Conservation (phyloP, 2,113 vertebrate genomes). For the Zapornia atra region DNA sequence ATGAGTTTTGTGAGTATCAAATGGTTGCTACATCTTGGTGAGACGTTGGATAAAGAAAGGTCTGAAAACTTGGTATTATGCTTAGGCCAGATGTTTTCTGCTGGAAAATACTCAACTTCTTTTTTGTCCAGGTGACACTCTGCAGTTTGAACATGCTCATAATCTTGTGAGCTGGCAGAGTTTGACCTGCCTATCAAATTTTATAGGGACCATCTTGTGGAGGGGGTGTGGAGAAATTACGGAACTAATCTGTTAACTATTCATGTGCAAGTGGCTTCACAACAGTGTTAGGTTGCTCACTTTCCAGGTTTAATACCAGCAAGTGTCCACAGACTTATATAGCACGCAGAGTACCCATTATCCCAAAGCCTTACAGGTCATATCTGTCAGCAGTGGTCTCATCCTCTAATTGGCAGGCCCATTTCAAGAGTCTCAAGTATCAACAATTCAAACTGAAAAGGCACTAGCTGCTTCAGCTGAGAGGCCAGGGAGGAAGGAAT, state of each 20-base stretch:
- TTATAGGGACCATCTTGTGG: background rate
- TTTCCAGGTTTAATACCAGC: constrained; percentile 3
- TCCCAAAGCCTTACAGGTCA: background rate
- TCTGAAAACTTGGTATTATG: background rate
- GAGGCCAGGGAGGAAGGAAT: background rate
- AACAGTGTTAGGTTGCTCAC: background rate
- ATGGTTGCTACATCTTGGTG: background rate
- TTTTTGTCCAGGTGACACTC: background rate
- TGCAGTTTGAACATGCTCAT: background rate
- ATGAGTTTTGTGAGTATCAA: background rate
- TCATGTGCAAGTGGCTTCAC: constrained; percentile 31
- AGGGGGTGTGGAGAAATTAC: background rate
- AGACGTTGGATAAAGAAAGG: background rate
- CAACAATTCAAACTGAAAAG: background rate
- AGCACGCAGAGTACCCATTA: background rate
- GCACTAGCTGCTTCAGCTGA: background rate
- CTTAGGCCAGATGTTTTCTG: background rate
- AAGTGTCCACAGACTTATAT: background rate
- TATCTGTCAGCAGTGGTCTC: background rate
- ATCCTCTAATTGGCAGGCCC: background rate
- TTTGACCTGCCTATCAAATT: background rate
- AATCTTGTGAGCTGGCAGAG: background rate
- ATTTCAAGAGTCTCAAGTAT: background rate
- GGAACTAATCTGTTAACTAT: background rate
- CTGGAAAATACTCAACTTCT: background rate